phyloP scores from a whole-genome alignment of 64 coral and sea anemone genomes.

The Actinia equina region DNA sequence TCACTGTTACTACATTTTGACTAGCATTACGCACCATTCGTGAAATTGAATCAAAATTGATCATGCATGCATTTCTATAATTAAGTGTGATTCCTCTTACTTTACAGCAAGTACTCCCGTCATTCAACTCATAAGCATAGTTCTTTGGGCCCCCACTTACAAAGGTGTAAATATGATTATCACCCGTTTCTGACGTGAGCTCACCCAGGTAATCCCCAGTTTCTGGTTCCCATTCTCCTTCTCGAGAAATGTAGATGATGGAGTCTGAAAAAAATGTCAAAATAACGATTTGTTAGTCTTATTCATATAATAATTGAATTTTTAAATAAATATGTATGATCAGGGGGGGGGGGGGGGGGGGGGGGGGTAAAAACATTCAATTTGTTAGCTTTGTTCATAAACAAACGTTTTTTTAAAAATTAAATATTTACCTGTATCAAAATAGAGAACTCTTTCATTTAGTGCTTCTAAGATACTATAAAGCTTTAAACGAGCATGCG shows the following conservation, averaged over 20 bases:
- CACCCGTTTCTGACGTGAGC: conserved; percentile 1
- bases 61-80: not conserved
- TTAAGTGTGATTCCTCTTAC: conserved; percentile 22
- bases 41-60: conserved; percentile 21
- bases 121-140: conserved; percentile 14
- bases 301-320: too few species aligned
- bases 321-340: too few species aligned
- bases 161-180: not conserved
- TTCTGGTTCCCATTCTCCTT: not conserved
- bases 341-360: too few species aligned
- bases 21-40: not conserved
- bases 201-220: conserved; percentile 23
- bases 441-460: too few species aligned
- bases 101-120: conserved; percentile 21
- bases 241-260: conserved; percentile 5
- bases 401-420: too few species aligned
- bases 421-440: too few species aligned
- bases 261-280: too few species aligned
- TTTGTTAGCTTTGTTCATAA: too few species aligned
- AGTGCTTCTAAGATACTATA: too few species aligned
- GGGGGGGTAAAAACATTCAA: too few species aligned
- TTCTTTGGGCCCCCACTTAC: conserved; percentile 19
- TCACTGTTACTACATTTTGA: conserved; percentile 3
- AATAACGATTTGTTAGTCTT: too few species aligned
- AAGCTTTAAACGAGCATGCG: too few species aligned